Percentiles rank a stretch among this genome's conserved stretches.
phyloP scores from a whole-genome alignment of 2,797 vertebrate species.

The Poliocrania exsul region DNA sequence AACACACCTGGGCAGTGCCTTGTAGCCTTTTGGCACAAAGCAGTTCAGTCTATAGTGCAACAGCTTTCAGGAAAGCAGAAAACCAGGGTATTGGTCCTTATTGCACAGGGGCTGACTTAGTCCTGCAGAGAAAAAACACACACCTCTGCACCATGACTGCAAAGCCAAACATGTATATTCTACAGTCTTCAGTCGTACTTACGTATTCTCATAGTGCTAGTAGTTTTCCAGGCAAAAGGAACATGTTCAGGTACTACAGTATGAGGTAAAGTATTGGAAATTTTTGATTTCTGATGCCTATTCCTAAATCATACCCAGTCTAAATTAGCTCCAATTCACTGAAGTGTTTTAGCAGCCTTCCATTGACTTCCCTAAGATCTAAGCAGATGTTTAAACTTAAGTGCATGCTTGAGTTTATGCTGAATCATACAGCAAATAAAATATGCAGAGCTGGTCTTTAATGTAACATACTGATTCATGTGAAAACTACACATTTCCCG shows the following conservation, averaged over 20 bases:
- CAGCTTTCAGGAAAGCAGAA: not conserved
- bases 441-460: slow-evolving; percentile 51
- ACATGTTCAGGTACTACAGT: not conserved
- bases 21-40: not conserved
- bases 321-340: slow-evolving; percentile 7
- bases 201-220: not conserved
- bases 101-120: not conserved
- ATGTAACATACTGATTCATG: slow-evolving; percentile 50
- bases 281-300: not conserved
- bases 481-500: slow-evolving; percentile 44
- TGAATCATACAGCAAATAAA: slow-evolving; percentile 62
- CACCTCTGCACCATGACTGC: not conserved
- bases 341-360: not conserved
- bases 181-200: not conserved
- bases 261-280: not conserved
- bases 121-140: not conserved
- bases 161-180: not conserved
- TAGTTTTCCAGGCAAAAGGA: not conserved
- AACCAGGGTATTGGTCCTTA: not conserved
- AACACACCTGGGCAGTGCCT: not conserved
- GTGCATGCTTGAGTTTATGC: slow-evolving; percentile 31
- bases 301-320: not conserved
- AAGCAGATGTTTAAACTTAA: slow-evolving; percentile 20
- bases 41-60: not conserved
- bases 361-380: not conserved